These are phyloP conservation scores for Limnodromus scolopaceus DNA, from an alignment of 2,797 vertebrate genomes.

Conservation along the genomic window DNA sequence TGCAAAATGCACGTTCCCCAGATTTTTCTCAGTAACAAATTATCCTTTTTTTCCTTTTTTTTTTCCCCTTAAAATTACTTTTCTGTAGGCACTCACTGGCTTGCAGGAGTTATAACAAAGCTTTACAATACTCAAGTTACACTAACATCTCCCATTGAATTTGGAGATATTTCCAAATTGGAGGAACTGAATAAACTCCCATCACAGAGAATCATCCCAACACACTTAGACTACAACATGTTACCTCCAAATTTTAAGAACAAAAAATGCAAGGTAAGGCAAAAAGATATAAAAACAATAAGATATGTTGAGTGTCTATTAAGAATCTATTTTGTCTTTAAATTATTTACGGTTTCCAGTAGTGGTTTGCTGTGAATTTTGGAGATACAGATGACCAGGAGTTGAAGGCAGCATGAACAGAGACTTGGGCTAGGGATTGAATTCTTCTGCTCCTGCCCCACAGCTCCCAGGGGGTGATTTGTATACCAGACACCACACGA, in stretches of 20 bases:
- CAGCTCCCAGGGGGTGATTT: background rate
- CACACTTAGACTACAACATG: constrained; percentile 76
- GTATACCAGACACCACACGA: background rate
- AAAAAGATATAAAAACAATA: background rate
- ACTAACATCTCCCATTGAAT: constrained; percentile 76
- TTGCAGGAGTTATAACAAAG: constrained; percentile 75
- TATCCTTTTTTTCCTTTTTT: background rate
- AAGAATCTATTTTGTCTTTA: background rate
- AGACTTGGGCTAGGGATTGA: background rate
- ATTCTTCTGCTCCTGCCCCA: background rate
- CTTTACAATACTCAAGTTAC: constrained; percentile 63
- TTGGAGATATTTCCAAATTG: constrained; percentile 75
- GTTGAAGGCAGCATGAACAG: background rate
- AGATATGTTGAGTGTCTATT: background rate
- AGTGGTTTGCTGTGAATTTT: background rate
- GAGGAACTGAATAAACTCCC: constrained; percentile 71
- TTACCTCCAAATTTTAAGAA: constrained; percentile 72
- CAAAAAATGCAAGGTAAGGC: constrained; percentile 78
- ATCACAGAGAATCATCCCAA: constrained; percentile 77
- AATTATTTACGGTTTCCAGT: background rate
- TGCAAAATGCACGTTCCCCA: background rate
- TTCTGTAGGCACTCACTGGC: constrained; percentile 78
- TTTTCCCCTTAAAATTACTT: background rate
- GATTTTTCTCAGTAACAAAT: background rate
- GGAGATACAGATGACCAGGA: background rate